phyloP scores from a whole-genome alignment of 2,797 vertebrate genomes.

The Scolopax bukidnonensis region DNA sequence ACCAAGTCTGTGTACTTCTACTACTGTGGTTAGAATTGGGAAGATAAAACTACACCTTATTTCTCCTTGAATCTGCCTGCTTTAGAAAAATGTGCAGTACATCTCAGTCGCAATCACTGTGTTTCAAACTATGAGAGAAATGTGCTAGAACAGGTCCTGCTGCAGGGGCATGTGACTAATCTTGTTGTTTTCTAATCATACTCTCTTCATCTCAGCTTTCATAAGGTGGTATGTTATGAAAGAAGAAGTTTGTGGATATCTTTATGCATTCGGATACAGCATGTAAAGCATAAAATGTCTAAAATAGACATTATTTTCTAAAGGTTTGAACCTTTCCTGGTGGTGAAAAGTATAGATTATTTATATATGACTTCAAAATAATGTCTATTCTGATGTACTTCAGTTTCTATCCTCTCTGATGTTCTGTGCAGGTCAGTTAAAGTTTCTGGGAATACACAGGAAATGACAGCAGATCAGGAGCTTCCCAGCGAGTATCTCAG shows the following conservation, averaged over 20 bases:
- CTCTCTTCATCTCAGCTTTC: slow-evolving; percentile 7
- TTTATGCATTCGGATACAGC: background rate
- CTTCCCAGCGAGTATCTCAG: background rate
- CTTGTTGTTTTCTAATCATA: slow-evolving; percentile 2
- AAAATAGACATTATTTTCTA: background rate
- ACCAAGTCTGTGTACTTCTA: background rate
- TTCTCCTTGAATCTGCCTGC: background rate
- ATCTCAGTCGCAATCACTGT: background rate
- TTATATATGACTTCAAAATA: background rate
- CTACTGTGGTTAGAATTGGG: background rate
- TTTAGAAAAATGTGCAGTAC: background rate
- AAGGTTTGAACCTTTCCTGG: background rate
- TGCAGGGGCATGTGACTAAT: slow-evolving; percentile 37
- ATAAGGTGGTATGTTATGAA: background rate
- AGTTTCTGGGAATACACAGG: background rate
- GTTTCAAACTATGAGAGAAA: slow-evolving; percentile 51
- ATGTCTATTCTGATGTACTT: background rate
- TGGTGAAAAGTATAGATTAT: background rate
- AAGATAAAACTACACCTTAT: background rate
- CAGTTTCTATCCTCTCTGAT: background rate
- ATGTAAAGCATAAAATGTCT: background rate
- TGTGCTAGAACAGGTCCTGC: slow-evolving; percentile 62
- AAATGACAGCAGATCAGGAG: background rate
- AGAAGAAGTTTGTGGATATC: background rate
- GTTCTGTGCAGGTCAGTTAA: background rate